Evolutionary conservation across 2,113 vertebrate species (phyloP).

Genomic region (Potamarius usumacintae): DNA sequence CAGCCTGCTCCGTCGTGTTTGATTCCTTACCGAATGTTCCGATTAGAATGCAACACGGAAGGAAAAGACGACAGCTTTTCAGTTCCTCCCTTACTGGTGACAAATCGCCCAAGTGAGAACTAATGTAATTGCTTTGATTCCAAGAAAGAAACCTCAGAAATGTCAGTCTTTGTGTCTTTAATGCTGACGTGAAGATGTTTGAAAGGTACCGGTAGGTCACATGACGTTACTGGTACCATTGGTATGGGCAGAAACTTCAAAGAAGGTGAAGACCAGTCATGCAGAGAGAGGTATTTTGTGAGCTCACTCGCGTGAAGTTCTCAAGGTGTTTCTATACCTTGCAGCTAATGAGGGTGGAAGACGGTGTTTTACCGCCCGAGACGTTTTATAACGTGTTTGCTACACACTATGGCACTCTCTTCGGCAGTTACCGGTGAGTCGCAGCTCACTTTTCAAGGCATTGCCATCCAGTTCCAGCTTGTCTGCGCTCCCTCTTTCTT

Average conservation of each 20-base stretch:
- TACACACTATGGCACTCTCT: background rate
- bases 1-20: background rate
- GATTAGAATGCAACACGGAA: background rate
- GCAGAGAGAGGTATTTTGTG: background rate
- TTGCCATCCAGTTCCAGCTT: background rate
- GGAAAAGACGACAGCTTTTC: background rate
- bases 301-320: conserved; percentile 1
- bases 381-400: background rate
- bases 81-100: background rate
- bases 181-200: background rate
- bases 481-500: background rate
- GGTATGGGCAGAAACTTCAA: conserved; percentile 1
- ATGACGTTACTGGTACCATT: background rate
- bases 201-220: background rate
- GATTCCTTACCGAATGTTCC: background rate
- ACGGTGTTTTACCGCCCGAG: background rate
- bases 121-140: background rate
- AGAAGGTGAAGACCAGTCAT: background rate
- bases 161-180: background rate
- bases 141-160: background rate
- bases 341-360: conserved; percentile 9
- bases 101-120: background rate
- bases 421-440: background rate
- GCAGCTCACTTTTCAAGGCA: conserved; percentile 20
- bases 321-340: conserved; percentile 26